These are phyloP conservation scores for Temnothorax rugatulus DNA, from an alignment of 2,888 invertebrate genomes.

Conservation along the genomic window DNA sequence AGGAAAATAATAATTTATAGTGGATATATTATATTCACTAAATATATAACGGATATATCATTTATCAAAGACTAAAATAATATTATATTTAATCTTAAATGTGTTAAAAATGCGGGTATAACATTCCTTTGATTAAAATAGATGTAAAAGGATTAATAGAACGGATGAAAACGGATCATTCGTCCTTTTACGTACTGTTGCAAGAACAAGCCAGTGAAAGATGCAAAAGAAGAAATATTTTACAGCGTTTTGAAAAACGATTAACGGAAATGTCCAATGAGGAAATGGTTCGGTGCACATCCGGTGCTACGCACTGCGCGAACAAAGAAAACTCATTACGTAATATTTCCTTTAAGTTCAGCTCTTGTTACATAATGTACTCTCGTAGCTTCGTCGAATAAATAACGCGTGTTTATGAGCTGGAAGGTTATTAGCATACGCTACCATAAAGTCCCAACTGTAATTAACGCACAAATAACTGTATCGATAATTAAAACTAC, in stretches of 20 bases:
- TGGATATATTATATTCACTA: neutral
- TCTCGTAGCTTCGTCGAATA: constrained; percentile 14
- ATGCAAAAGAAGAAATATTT: constrained; percentile 19
- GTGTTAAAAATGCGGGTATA: neutral
- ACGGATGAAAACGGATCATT: neutral
- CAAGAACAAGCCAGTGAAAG: neutral
- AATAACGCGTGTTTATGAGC: constrained; percentile 16
- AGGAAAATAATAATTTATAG: too few relatives aligned
- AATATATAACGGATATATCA: neutral
- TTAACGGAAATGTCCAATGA: constrained; percentile 24
- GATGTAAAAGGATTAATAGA: neutral
- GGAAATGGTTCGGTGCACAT: constrained; percentile 44
- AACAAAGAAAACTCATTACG: constrained; percentile 34
- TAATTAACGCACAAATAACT: constrained; percentile 15
- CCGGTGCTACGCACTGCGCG: constrained; percentile 12
- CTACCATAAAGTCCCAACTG: neutral
- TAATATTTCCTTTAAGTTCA: constrained; percentile 26
- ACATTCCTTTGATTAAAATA: neutral
- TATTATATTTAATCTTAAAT: neutral
- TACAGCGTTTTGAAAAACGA: constrained; percentile 6
- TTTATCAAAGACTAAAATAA: neutral
- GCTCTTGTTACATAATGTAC: constrained; percentile 14
- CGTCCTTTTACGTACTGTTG: neutral
- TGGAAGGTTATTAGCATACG: constrained; percentile 6
- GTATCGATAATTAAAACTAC: neutral